Conservation (phyloP, 2,797 vertebrate species). For the Buphagus erythrorhynchus region DNA sequence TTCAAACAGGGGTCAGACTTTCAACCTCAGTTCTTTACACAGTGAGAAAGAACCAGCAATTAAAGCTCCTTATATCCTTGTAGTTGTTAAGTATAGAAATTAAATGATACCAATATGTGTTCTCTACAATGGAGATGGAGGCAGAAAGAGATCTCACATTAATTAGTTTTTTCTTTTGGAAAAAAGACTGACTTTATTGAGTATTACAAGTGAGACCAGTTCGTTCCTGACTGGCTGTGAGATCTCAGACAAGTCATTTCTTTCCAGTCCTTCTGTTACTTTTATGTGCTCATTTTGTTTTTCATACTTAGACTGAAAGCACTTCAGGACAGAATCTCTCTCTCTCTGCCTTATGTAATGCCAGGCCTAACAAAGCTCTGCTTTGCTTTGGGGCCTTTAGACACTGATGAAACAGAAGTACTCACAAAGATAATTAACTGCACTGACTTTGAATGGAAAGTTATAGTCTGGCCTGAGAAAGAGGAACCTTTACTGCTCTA, state of each 20-base stretch:
- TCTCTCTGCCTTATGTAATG: not conserved
- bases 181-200: not conserved
- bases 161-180: not conserved
- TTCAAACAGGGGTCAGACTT: not conserved
- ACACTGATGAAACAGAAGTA: not conserved
- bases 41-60: not conserved
- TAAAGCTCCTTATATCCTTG: not conserved
- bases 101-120: not conserved
- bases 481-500: not conserved
- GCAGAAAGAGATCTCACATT: not conserved
- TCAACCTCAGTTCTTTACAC: not conserved
- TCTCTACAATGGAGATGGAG: not conserved
- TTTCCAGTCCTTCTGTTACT: not conserved
- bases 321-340: not conserved
- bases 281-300: not conserved
- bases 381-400: not conserved
- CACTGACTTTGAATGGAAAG: not conserved
- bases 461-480: not conserved
- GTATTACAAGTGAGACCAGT: not conserved
- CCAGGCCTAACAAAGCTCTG: not conserved
- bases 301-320: not conserved
- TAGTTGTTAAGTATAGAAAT: not conserved
- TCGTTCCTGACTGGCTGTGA: not conserved
- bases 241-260: not conserved
- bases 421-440: not conserved